Percentiles rank a stretch among this genome's conserved stretches.
Conservation (phyloP, 1,140 invertebrate species). For the Drosophila persimilis region DNA sequence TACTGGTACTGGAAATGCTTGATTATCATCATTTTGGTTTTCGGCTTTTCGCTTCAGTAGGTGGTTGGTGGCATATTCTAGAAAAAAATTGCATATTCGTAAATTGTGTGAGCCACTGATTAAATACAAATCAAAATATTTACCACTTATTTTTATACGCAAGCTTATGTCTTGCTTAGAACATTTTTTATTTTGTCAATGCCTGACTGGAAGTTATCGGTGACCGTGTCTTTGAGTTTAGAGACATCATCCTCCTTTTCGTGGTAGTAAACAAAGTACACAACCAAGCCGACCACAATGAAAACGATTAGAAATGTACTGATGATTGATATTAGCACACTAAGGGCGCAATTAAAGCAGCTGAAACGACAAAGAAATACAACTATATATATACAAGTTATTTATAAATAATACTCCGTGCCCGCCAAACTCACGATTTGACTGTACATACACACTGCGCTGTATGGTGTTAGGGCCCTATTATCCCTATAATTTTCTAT, state of each 20-base stretch:
- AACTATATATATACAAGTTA: background rate
- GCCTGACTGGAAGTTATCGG: conserved; percentile 41
- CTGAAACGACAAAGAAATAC: conserved; percentile 37
- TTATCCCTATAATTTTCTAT: too few species aligned
- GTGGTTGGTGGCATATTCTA: conserved; percentile 25
- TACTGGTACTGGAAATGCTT: conserved; percentile 32
- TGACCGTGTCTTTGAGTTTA: conserved; percentile 47
- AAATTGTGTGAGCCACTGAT: background rate
- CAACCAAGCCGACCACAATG: conserved; percentile 60
- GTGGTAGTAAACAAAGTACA: conserved; percentile 70
- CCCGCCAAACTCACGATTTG: too few species aligned
- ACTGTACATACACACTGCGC: too few species aligned
- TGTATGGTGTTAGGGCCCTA: too few species aligned
- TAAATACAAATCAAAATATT: background rate
- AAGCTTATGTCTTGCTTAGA: conserved; percentile 29
- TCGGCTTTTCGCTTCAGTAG: conserved; percentile 12
- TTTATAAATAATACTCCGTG: too few species aligned
- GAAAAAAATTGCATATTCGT: conserved; percentile 17
- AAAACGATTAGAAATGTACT: conserved; percentile 72
- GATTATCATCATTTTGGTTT: conserved; percentile 29
- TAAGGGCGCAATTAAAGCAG: conserved; percentile 74
- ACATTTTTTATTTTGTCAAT: conserved; percentile 56
- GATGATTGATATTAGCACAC: conserved; percentile 66
- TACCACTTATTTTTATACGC: background rate
- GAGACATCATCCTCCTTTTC: conserved; percentile 55